Conservation (phyloP, 2,888 invertebrate species). For the Monochamus alternatus region DNA sequence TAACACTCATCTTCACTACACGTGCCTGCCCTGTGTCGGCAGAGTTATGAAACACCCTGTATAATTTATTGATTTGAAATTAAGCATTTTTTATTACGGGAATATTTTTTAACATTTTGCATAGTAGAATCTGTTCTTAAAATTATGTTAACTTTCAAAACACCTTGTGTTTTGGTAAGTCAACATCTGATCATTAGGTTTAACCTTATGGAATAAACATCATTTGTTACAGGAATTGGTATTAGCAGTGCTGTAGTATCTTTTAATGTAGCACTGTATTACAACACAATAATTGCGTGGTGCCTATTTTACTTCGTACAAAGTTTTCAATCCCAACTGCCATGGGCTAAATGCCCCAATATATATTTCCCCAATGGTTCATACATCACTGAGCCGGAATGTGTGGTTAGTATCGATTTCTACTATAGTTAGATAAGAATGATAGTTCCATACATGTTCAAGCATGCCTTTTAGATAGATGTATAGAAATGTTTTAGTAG, state of each 20-base stretch:
- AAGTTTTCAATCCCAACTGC: slow-evolving; percentile 92
- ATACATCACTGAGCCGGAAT: slow-evolving; percentile 86
- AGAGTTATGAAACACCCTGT: no score
- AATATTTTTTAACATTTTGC: no score
- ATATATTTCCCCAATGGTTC: slow-evolving; percentile 86
- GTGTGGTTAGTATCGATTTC: slow-evolving; percentile 76
- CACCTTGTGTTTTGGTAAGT: no score
- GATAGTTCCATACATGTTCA: neutral
- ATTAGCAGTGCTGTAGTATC: slow-evolving; percentile 96
- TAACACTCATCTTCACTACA: no score
- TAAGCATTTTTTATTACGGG: no score
- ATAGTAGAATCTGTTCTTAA: no score
- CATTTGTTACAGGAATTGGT: slow-evolving; percentile 79
- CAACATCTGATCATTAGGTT: neutral
- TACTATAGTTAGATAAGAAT: neutral
- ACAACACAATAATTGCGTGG: slow-evolving; percentile 99
- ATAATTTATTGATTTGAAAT: no score
- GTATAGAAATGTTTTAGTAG: neutral
- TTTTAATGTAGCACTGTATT: slow-evolving; percentile 96
- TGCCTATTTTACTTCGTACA: slow-evolving; percentile 95
- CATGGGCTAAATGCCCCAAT: slow-evolving; percentile 94
- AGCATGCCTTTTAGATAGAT: neutral
- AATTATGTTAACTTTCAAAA: no score
- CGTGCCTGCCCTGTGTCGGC: no score
- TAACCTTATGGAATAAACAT: neutral